Evolutionary conservation across 2,888 invertebrate species (phyloP).

Genomic region (Drosophila emarginata): DNA sequence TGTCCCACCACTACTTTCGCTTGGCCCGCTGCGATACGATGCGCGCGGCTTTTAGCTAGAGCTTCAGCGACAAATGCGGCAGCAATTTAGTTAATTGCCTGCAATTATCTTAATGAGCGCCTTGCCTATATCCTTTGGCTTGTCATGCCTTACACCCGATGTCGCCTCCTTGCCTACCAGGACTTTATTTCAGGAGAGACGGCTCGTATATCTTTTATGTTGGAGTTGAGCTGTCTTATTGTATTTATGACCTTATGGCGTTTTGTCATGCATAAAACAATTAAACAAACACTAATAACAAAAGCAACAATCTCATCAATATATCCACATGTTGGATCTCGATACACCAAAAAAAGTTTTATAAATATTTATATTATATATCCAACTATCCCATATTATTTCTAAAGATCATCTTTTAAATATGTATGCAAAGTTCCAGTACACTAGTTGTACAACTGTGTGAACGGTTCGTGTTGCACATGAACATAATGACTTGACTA

Average conservation of each 20-base stretch:
- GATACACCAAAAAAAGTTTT: background rate
- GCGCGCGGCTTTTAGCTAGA: constrained; percentile 41
- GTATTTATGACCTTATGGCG: constrained; percentile 79
- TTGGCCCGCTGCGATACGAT: constrained; percentile 19
- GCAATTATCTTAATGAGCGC: constrained; percentile 82
- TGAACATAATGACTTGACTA: too few relatives aligned
- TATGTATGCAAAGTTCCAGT: too few relatives aligned
- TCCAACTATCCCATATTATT: background rate
- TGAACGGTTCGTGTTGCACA: too few relatives aligned
- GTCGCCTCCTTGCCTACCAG: background rate
- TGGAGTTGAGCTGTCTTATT: constrained; percentile 50
- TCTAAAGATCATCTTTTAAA: too few relatives aligned
- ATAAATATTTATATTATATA: background rate
- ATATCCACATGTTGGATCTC: background rate
- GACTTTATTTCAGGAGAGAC: constrained; percentile 35
- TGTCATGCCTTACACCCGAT: constrained; percentile 54
- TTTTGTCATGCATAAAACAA: constrained; percentile 51
- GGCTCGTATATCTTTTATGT: constrained; percentile 48
- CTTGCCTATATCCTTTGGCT: constrained; percentile 50
- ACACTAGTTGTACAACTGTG: too few relatives aligned
- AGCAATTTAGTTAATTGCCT: constrained; percentile 81
- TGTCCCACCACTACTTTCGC: background rate
- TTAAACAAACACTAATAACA: constrained; percentile 37
- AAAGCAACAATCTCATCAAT: background rate
- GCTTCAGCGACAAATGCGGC: constrained; percentile 78